Evolutionary conservation across 2,888 invertebrate genomes (phyloP), one percentile per base, ranked within the genome.

Genomic region (Pterostichus niger): DNA sequence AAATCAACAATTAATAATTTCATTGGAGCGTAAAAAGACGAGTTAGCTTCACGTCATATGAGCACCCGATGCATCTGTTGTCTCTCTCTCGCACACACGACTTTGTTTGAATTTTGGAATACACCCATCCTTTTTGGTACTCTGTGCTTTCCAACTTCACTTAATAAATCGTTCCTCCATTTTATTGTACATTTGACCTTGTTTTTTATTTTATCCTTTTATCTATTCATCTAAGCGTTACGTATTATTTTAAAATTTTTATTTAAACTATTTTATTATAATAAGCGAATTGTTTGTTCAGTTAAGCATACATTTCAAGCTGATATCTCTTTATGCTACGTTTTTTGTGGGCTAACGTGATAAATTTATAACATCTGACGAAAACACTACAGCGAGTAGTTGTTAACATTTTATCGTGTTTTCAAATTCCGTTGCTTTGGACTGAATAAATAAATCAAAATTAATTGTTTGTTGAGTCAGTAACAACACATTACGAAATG

Each of bases 191-290:
- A 64, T 61, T 59, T 82, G 82, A 75, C 82, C 82, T 82, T 82
- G 82, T 82, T 82, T 82, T 78, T 78, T 68, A 40, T 81, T 71
- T 71, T 56, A 77, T 82, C 80, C 80, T 54, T 71, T 82, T 82
- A 82, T 82, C 82, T 82, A 75, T 82, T 82, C 82, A 82, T 82
- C 82, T 82, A 71, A 75, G 82, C 82, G 82, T 82, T 82, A 75
- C 82, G 40, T 82, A 59, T 82, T 59, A 75, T 82, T 82, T 80
- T 80, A 59, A 61, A 77, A 82, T 46, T 49, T 31, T 82, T 75
- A 61, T 82, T 82, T 82, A 71, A 75, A 82, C 81, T 73, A 75
- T 82, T 82, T 82, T 82, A 82, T 82, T 82, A 75, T 82, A 79
- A 79, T 79, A 49, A 31, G 61, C 79, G 79, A 79, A 49, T 11